phyloP scores from a whole-genome alignment of 2,888 invertebrate species.

The Hydraecia micacea region DNA sequence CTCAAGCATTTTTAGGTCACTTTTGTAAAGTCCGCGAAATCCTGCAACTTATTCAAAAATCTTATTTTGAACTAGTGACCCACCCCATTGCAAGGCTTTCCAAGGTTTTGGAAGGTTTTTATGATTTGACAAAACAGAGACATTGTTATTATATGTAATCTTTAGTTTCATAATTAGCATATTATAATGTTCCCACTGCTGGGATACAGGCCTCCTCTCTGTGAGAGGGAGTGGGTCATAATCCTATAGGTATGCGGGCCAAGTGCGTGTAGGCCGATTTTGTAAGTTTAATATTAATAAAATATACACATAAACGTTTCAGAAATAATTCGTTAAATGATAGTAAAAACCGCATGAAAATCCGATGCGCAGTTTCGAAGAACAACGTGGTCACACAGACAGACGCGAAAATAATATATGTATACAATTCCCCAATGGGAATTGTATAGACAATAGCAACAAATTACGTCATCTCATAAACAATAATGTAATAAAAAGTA shows the following conservation, averaged over 20 bases:
- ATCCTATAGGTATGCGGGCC: too few relatives aligned
- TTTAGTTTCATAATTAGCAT: too few relatives aligned
- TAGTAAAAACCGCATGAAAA: not conserved
- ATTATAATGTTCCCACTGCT: too few relatives aligned
- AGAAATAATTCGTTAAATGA: not conserved
- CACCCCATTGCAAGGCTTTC: not conserved
- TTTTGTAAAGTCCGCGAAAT: not conserved
- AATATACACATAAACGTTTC: not conserved
- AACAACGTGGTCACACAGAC: not conserved
- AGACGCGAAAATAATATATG: too few relatives aligned
- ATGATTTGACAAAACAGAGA: not conserved
- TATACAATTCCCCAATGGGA: too few relatives aligned
- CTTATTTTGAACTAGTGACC: not conserved
- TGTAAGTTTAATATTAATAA: not conserved
- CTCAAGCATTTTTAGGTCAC: not conserved
- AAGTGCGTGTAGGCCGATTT: too few relatives aligned
- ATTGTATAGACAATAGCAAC: constrained; percentile 44
- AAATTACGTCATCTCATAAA: constrained; percentile 58
- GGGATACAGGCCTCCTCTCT: too few relatives aligned
- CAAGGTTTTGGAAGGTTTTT: not conserved
- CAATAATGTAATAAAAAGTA: constrained; percentile 53
- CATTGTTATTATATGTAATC: not conserved
- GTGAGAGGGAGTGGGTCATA: too few relatives aligned
- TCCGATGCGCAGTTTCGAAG: not conserved
- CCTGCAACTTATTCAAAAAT: not conserved